Conservation (phyloP, 2,113 vertebrate genomes). For the Petroica traversi region DNA sequence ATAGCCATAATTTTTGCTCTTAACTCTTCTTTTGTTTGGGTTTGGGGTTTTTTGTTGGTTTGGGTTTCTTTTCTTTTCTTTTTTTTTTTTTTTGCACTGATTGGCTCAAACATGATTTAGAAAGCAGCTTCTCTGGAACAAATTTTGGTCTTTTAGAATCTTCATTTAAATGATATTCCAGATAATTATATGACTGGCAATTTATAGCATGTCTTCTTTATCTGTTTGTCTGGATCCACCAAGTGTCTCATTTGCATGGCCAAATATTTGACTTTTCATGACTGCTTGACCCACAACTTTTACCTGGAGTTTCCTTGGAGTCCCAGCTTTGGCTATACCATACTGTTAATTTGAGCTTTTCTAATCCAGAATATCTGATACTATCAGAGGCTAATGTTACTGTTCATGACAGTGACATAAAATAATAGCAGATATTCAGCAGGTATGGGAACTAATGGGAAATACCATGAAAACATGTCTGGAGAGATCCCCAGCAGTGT, state of each 20-base stretch:
- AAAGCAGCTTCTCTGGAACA: background rate
- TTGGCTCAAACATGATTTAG: background rate
- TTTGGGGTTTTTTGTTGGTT: background rate
- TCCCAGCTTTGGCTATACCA: background rate
- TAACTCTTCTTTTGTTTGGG: background rate
- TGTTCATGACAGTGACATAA: background rate
- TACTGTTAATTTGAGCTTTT: background rate
- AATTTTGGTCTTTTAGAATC: background rate
- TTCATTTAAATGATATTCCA: background rate
- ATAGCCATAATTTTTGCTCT: background rate
- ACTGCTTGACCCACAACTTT: background rate
- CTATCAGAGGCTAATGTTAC: background rate
- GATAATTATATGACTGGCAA: fast-evolving
- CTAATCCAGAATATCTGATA: background rate
- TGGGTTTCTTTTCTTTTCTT: background rate
- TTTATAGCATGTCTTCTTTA: background rate
- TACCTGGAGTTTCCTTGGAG: background rate
- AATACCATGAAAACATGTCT: fast-evolving
- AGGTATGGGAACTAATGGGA: background rate
- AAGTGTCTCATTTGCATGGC: background rate
- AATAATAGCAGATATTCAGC: background rate
- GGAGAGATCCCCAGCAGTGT: background rate
- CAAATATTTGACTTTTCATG: background rate
- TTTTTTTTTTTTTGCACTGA: background rate
- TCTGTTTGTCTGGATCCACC: background rate